Percentiles rank a stretch among this genome's conserved stretches.
Evolutionary conservation across 2,888 invertebrate species (phyloP).

Genomic region (Ariolimax columbianus): DNA sequence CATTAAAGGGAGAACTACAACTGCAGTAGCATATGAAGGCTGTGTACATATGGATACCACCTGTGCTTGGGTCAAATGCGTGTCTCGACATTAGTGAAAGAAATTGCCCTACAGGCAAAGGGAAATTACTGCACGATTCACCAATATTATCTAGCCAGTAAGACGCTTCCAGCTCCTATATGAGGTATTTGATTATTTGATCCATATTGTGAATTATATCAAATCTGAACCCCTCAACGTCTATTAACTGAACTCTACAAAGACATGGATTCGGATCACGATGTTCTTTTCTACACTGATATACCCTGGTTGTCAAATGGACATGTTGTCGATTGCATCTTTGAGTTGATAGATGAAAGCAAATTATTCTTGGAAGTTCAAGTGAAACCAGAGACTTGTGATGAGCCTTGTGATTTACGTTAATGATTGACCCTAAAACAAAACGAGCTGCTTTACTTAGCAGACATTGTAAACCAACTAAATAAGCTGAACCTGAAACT

Average conservation of each 20-base stretch:
- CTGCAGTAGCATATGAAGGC: too few species aligned
- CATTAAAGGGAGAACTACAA: too few species aligned
- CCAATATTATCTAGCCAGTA: not conserved
- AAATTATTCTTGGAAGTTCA: not conserved
- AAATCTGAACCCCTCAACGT: not conserved
- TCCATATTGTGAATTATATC: not conserved
- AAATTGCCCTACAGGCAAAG: too few species aligned
- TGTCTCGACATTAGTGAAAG: too few species aligned
- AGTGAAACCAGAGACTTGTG: too few species aligned
- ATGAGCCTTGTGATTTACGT: not conserved
- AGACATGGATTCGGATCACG: not conserved
- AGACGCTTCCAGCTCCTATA: not conserved
- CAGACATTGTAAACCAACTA: not conserved
- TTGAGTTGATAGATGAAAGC: not conserved
- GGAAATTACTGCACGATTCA: not conserved
- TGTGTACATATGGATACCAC: too few species aligned
- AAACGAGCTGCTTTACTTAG: not conserved
- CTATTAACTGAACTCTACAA: not conserved
- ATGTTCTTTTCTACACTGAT: not conserved
- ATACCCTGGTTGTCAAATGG: not conserved
- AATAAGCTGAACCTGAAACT: not conserved
- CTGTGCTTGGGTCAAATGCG: too few species aligned
- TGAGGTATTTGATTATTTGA: not conserved
- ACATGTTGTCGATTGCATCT: not conserved
- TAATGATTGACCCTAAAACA: not conserved